These are phyloP conservation scores for Theretra japonica DNA, from an alignment of 2,888 invertebrate species.

Conservation along the genomic window DNA sequence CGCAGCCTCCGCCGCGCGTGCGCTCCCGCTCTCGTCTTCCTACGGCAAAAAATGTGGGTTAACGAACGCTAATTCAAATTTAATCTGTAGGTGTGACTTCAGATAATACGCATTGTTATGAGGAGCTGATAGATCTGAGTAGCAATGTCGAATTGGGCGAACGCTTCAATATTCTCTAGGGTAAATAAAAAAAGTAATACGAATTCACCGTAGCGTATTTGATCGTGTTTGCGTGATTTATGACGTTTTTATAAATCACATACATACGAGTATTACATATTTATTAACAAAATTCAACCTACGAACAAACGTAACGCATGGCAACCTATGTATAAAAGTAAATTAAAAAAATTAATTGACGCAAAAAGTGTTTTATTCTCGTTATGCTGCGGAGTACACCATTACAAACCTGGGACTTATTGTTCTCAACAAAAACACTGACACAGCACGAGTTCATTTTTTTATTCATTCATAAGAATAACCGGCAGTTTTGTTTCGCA, in stretches of 20 bases:
- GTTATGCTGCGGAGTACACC: no score
- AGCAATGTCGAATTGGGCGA: background rate
- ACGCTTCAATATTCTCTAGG: background rate
- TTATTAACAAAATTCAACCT: no score
- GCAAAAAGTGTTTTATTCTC: background rate
- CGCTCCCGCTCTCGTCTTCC: slow-evolving; percentile 78
- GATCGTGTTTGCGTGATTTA: no score
- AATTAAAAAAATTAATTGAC: background rate
- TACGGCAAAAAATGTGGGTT: slow-evolving; percentile 43
- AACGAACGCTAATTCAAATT: slow-evolving; percentile 29
- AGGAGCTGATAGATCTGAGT: background rate
- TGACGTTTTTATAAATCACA: no score
- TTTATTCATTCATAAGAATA: slow-evolving; percentile 14
- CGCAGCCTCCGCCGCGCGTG: slow-evolving; percentile 86
- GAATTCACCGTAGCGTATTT: no score
- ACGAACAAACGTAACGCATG: no score
- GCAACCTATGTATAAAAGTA: background rate
- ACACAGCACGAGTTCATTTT: slow-evolving; percentile 26
- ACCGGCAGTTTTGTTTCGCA: slow-evolving; percentile 11
- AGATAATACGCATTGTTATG: background rate
- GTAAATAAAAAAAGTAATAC: no score
- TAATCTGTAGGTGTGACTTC: slow-evolving; percentile 30
- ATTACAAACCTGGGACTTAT: slow-evolving; percentile 27
- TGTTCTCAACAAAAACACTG: slow-evolving; percentile 18
- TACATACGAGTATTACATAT: no score